Base-by-base conservation (phyloP, 2,797 vertebrate species). In the Chromobotia macracanthus region DNA sequence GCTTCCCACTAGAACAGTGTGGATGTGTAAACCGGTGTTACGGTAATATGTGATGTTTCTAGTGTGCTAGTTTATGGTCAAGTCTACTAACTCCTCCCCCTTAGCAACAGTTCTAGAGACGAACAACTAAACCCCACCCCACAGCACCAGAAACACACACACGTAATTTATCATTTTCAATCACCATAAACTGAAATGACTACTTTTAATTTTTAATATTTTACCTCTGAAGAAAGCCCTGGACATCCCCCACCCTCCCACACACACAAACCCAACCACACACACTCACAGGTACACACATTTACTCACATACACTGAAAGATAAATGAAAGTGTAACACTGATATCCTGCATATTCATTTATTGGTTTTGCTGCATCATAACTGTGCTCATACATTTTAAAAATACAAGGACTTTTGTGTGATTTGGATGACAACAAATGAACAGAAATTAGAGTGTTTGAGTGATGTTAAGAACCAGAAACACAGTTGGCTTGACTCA, bases 31-130 rank as follows among this genome's bases (percentile, higher is more conserved):
- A 60, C 28, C 28, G 10, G 13, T 44, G 63, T 53, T 72, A 19
- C 11, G 35, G 5, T 67, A 51, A 58, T 60, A 48, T 55, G n/a
- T 72, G 70, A 44, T 72, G 56, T 19, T 77, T 68, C 21, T 41
- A 11, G 11, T 23, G 50, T 1, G 3, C 46, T 51, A 46, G 67
- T 70, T 81, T 79, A 70, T 58, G 80, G 28, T 25, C 25, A 8
- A 9, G 85, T 84, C 70, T 6, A 56, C 50, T 73, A 84, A 87
- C 91, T 85, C 90, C 90, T 84, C 91, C 92, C 85, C 88, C 83
- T 72, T 89, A 89, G 87, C 89, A 90, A 92, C 90, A 85, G 74
- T 77, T 56, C 13, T 68, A 9, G 61, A 55, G 72, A 80, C 50
- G 35, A 80, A 80, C 67, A 69, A 70, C 35, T 82, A 61, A 77